Conservation (phyloP, 2,888 invertebrate genomes). For the Cosmia trapezina region DNA sequence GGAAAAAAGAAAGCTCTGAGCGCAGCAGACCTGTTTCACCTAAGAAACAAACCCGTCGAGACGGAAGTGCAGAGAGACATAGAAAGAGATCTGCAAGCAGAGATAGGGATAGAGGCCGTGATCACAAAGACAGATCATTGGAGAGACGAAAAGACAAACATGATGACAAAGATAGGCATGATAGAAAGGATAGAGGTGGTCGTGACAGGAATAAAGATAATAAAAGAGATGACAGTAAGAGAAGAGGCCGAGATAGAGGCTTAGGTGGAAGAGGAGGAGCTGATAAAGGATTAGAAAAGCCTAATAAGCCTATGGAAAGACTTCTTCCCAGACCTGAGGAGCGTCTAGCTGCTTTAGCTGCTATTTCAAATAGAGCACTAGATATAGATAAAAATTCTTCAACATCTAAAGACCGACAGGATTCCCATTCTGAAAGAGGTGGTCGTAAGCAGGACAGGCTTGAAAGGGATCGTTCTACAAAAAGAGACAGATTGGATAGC, state of each 20-base stretch:
- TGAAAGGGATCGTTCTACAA: slow-evolving; percentile 89
- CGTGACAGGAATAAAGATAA: slow-evolving; percentile 90
- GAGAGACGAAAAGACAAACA: slow-evolving; percentile 89
- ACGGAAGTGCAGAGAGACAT: slow-evolving; percentile 84
- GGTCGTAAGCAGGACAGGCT: slow-evolving; percentile 86
- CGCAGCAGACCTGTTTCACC: slow-evolving; percentile 88
- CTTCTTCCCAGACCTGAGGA: slow-evolving; percentile 92
- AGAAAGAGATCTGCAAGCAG: slow-evolving; percentile 84
- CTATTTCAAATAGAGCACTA: slow-evolving; percentile 86
- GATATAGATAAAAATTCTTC: slow-evolving; percentile 87
- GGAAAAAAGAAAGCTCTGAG: slow-evolving; percentile 87
- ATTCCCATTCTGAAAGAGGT: slow-evolving; percentile 86
- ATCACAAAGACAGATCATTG: slow-evolving; percentile 86
- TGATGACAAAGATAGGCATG: slow-evolving; percentile 91
- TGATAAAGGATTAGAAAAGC: slow-evolving; percentile 91
- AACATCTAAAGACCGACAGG: slow-evolving; percentile 87
- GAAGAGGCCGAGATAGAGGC: slow-evolving; percentile 87
- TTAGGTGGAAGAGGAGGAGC: slow-evolving; percentile 84
- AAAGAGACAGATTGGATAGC: slow-evolving; percentile 86
- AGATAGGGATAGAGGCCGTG: slow-evolving; percentile 89
- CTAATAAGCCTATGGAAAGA: slow-evolving; percentile 91
- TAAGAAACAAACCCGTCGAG: slow-evolving; percentile 84
- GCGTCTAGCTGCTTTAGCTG: slow-evolving; percentile 91
- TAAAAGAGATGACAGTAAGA: slow-evolving; percentile 88
- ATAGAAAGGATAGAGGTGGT: slow-evolving; percentile 93